A percentile compares a stretch with the other conserved stretches of the same genome.
Evolutionary conservation across 2,113 vertebrate genomes (phyloP).

Genomic region (Aldabrachelys gigantea): DNA sequence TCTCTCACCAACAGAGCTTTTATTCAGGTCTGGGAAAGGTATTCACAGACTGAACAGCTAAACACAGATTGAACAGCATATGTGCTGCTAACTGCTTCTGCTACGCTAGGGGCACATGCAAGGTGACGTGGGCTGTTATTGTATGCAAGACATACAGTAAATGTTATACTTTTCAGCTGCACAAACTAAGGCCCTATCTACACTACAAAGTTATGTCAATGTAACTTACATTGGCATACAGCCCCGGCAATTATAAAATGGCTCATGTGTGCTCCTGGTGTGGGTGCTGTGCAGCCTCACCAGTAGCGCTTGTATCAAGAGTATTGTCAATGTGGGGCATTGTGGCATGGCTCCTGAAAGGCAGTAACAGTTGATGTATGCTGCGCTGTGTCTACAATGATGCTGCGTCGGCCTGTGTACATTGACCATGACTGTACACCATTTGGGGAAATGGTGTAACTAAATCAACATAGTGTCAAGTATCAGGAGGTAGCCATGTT

Average conservation of each 20-base stretch:
- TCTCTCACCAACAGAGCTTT: not conserved
- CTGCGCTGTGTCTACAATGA: not conserved
- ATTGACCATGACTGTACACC: not conserved
- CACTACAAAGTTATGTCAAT: not conserved
- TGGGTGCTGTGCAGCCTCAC: not conserved
- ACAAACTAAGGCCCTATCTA: not conserved
- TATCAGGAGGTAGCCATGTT: no score
- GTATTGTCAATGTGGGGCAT: not conserved
- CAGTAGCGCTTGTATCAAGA: not conserved
- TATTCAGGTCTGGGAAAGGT: not conserved
- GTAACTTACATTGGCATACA: not conserved
- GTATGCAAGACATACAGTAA: not conserved
- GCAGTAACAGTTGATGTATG: not conserved
- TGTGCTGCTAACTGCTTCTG: no score
- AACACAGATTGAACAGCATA: not conserved
- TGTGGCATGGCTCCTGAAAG: not conserved
- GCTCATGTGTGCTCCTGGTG: not conserved
- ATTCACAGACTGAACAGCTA: not conserved
- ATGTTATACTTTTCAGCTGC: not conserved
- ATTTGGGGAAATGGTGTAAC: not conserved
- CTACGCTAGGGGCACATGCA: not conserved
- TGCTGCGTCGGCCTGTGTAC: not conserved
- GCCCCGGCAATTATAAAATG: not conserved
- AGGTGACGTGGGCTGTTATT: not conserved
- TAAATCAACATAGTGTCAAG: not conserved